phyloP scores from a whole-genome alignment of 2,113 vertebrate genomes.

The Gavialis gangeticus region DNA sequence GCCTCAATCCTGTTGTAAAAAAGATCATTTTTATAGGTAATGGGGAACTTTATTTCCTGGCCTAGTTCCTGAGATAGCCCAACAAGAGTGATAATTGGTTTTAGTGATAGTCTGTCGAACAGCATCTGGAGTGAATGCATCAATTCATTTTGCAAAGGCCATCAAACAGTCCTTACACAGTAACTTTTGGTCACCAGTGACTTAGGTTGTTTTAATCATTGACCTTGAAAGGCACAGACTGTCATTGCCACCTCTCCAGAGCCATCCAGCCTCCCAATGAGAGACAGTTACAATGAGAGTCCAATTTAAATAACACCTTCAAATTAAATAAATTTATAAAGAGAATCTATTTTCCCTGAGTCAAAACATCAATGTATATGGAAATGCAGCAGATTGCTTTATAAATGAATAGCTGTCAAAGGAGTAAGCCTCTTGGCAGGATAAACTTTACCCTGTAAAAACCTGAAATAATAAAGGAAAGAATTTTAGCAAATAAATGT shows the following conservation, averaged over 20 bases:
- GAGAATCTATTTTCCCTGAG: slow-evolving; percentile 29
- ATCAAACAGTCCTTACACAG: slow-evolving; percentile 12
- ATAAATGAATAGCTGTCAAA: slow-evolving; percentile 34
- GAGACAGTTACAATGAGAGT: slow-evolving; percentile 21
- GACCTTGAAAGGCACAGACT: slow-evolving; percentile 63
- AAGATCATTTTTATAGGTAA: not conserved
- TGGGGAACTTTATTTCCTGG: slow-evolving; percentile 21
- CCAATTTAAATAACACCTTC: slow-evolving; percentile 66
- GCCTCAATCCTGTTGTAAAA: not conserved
- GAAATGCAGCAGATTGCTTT: slow-evolving; percentile 23
- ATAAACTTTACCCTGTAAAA: not conserved
- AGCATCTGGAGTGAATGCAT: slow-evolving; percentile 18
- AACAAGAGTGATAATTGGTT: not conserved
- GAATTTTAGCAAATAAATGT: not conserved
- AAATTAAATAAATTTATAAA: slow-evolving; percentile 61
- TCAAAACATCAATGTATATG: not conserved
- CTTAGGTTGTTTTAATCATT: not conserved
- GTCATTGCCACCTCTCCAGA: slow-evolving; percentile 46
- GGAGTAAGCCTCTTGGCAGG: not conserved
- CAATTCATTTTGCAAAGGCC: slow-evolving; percentile 5
- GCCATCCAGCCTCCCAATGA: slow-evolving; percentile 33
- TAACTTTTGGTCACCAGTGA: slow-evolving; percentile 38
- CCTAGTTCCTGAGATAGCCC: not conserved
- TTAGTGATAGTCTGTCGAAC: slow-evolving; percentile 49
- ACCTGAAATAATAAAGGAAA: slow-evolving; percentile 21